Evolutionary conservation across 2,113 vertebrate genomes (phyloP).

Genomic region (Saccopteryx bilineata): DNA sequence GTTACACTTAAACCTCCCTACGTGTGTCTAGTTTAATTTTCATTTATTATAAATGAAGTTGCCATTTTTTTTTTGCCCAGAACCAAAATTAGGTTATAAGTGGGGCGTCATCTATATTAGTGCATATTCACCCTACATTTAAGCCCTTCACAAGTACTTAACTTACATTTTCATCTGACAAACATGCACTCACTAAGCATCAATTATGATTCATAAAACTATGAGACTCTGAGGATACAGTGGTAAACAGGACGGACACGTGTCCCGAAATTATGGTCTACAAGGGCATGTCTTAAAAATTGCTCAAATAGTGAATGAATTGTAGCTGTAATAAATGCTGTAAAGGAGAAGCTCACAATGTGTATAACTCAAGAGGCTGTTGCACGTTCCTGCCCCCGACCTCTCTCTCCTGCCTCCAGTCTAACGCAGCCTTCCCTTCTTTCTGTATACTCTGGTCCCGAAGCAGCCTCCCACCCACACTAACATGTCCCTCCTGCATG

Average conservation of each 20-base stretch:
- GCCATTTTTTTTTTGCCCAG: neutral
- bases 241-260: neutral
- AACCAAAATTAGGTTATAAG: neutral
- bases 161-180: neutral
- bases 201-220: neutral
- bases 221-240: neutral
- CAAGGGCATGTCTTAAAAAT: neutral
- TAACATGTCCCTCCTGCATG: neutral
- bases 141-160: neutral
- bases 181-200: neutral
- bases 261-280: neutral
- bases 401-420: neutral
- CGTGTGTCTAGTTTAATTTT: neutral
- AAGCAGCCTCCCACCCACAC: neutral
- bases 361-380: neutral
- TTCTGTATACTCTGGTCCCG: neutral
- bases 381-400: neutral
- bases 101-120: neutral
- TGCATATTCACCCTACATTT: neutral
- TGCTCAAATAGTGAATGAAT: neutral
- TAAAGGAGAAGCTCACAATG: neutral
- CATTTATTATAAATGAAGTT: neutral
- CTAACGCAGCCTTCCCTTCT: neutral
- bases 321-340: neutral
- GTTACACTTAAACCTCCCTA: neutral